These are phyloP conservation scores for Noturus placidus DNA, from an alignment of 2,113 vertebrate genomes.

Conservation along the genomic window DNA sequence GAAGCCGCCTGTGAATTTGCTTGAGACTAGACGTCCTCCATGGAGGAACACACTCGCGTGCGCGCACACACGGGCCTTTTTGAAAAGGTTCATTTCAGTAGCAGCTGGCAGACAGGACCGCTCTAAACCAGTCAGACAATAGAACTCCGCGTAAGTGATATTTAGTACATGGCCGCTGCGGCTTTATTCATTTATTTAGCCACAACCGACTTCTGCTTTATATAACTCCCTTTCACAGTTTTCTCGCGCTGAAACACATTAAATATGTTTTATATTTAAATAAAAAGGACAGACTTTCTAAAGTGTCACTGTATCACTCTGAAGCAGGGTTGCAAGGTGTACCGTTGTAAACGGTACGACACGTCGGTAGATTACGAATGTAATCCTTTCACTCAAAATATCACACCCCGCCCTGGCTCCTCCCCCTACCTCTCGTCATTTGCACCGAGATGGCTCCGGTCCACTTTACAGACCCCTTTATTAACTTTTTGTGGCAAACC, in stretches of 20 bases:
- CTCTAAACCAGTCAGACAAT: background rate
- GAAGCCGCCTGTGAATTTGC: conserved; percentile 21
- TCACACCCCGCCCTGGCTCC: too few relatives aligned
- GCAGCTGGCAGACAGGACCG: conserved; percentile 17
- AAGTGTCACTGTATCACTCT: background rate
- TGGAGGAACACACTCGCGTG: conserved; percentile 10
- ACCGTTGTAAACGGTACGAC: too few relatives aligned
- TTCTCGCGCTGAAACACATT: background rate
- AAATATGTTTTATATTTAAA: background rate
- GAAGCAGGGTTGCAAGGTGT: too few relatives aligned
- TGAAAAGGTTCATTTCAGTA: conserved; percentile 10
- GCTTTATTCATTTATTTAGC: background rate
- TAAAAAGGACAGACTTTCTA: background rate
- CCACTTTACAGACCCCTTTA: too few relatives aligned
- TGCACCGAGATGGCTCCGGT: too few relatives aligned
- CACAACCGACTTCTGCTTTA: too few relatives aligned
- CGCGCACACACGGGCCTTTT: background rate
- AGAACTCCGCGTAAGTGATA: conserved; percentile 1
- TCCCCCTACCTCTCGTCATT: too few relatives aligned
- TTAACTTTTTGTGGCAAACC: too few relatives aligned
- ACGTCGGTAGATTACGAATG: too few relatives aligned
- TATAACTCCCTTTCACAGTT: background rate
- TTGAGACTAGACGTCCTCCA: conserved; percentile 10
- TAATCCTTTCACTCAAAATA: too few relatives aligned
- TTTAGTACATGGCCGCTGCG: background rate